Conservation (phyloP, 2,113 vertebrate species). For the Paracanthobrama guichenoti region DNA sequence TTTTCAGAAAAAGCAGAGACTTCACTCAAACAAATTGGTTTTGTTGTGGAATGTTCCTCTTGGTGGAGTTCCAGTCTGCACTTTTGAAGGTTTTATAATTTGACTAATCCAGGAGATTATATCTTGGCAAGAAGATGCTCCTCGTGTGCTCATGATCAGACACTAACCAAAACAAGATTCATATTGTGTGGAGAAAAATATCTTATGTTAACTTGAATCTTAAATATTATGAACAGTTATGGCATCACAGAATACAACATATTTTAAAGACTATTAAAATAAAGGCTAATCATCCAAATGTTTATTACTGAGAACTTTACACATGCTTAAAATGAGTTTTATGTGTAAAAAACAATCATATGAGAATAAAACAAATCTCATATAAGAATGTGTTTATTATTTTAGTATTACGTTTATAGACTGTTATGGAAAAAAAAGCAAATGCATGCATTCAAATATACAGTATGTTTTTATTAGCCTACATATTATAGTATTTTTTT, state of each 20-base stretch:
- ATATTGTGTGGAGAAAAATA: neutral
- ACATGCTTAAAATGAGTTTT: neutral
- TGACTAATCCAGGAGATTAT: conserved; percentile 19
- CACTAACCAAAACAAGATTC: conserved; percentile 16
- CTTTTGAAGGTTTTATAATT: conserved; percentile 40
- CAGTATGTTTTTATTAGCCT: no score
- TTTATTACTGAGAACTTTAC: neutral
- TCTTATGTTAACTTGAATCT: neutral
- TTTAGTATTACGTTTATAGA: no score
- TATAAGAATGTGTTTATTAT: neutral
- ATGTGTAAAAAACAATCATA: neutral
- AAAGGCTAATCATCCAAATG: neutral
- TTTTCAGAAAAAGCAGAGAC: conserved; percentile 35
- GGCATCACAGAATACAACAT: neutral
- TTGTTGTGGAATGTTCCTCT: conserved; percentile 51
- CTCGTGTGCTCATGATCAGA: conserved; percentile 14
- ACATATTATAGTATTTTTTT: no score
- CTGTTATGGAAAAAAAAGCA: neutral
- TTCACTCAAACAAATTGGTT: conserved; percentile 36
- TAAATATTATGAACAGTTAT: neutral
- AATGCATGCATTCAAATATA: neutral
- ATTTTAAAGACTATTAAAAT: neutral
- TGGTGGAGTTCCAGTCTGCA: conserved; percentile 45
- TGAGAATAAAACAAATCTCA: neutral
- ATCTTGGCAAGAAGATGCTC: conserved; percentile 7